Percentiles rank a stretch among this genome's conserved stretches.
phyloP scores from a whole-genome alignment of 2,888 invertebrate genomes.

The Antitype chi region DNA sequence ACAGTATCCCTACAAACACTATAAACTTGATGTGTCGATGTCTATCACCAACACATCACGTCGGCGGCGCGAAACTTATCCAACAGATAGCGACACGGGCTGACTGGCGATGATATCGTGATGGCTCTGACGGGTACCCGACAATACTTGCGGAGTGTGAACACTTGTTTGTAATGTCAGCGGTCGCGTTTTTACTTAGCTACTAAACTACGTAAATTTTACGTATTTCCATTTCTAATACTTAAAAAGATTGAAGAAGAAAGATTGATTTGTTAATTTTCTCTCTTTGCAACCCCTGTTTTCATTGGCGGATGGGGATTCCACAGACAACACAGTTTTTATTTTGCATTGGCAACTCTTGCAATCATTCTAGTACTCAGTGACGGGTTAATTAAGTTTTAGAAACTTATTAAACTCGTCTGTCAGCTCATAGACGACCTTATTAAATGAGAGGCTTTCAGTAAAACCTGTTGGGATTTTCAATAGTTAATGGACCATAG shows the following conservation, averaged over 20 bases:
- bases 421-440: neutral
- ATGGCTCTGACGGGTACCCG: neutral
- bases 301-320: neutral
- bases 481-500: neutral
- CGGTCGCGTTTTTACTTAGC: neutral
- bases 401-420: too few species aligned
- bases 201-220: neutral
- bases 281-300: neutral
- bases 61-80: neutral
- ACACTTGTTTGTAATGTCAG: neutral
- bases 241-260: neutral
- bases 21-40: conserved; percentile 16
- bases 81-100: neutral
- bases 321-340: too few species aligned
- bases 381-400: neutral
- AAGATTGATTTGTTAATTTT: neutral
- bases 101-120: conserved; percentile 2
- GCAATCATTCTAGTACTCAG: neutral
- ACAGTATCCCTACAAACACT: neutral
- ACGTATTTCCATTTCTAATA: neutral
- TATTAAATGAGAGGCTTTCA: neutral
- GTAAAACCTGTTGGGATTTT: neutral
- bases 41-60: conserved; percentile 11
- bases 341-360: neutral
- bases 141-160: neutral